Evolutionary conservation across 2,888 invertebrate genomes (phyloP).

Genomic region (Gerris lacustris): DNA sequence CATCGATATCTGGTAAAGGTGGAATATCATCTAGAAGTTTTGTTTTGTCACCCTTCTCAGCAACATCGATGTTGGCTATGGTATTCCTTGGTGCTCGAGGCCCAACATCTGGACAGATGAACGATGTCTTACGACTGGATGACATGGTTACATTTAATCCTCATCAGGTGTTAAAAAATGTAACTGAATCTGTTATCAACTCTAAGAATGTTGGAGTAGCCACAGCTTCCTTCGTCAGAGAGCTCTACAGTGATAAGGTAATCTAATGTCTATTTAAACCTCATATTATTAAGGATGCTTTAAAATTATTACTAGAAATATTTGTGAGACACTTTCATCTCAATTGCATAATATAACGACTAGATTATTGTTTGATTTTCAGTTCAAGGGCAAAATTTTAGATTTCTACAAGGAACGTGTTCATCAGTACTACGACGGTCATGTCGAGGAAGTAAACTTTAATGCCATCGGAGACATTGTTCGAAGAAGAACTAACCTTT

Average conservation of each 20-base stretch:
- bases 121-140: slow-evolving; percentile 68
- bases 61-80: slow-evolving; percentile 78
- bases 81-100: slow-evolving; percentile 77
- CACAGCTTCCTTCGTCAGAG: slow-evolving; percentile 66
- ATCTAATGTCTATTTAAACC: slow-evolving; percentile 13
- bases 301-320: no score
- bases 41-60: slow-evolving; percentile 70
- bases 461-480: slow-evolving; percentile 69
- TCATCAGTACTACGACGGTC: slow-evolving; percentile 74
- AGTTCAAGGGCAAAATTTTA: slow-evolving; percentile 60
- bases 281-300: not conserved
- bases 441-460: slow-evolving; percentile 74
- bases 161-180: slow-evolving; percentile 71
- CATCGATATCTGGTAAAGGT: slow-evolving; percentile 50
- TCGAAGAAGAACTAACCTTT: slow-evolving; percentile 63
- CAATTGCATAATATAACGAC: no score
- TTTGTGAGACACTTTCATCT: no score
- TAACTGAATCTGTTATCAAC: slow-evolving; percentile 59
- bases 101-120: slow-evolving; percentile 80
- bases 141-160: slow-evolving; percentile 85
- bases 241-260: slow-evolving; percentile 66
- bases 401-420: slow-evolving; percentile 80
- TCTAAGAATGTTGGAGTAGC: slow-evolving; percentile 58
- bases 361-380: slow-evolving; percentile 18
- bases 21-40: slow-evolving; percentile 54